Evolutionary conservation across 1,140 invertebrate genomes (phyloP).

Genomic region (Hypsibius dujardini): DNA sequence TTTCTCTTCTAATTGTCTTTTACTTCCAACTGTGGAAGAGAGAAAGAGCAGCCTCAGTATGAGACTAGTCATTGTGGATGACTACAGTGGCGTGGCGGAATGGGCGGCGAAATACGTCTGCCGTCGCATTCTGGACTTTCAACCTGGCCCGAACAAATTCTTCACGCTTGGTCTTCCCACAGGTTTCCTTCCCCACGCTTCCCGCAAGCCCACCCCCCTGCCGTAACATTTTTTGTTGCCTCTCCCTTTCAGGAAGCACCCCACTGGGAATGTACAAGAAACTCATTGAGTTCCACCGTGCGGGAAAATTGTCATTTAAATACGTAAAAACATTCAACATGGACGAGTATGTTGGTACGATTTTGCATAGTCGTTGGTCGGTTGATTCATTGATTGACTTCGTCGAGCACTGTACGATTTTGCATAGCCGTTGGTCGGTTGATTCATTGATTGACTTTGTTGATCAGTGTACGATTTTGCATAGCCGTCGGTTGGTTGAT

Average conservation of each 20-base stretch:
- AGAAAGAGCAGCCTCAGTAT: constrained; percentile 45
- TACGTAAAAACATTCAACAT: constrained; percentile 99
- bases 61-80: constrained; percentile 80
- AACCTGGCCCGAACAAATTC: constrained; percentile 60
- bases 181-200: no score
- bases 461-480: no score
- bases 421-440: no score
- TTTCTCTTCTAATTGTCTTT: no score
- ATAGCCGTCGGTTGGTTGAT: no score
- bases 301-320: constrained; percentile 81
- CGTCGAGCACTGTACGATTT: no score
- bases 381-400: no score
- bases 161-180: constrained; percentile 92
- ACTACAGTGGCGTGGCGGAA: constrained; percentile 58
- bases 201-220: no score
- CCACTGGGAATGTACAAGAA: constrained; percentile 87
- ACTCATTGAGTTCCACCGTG: constrained; percentile 71
- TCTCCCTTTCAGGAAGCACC: constrained; percentile 61
- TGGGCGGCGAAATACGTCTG: constrained; percentile 92
- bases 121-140: constrained; percentile 76
- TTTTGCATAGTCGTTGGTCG: not conserved
- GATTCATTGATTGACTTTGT: no score
- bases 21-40: no score
- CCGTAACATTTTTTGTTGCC: no score
- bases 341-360: constrained; percentile 93